Evolutionary conservation across 2,888 invertebrate genomes (phyloP).

Genomic region (Uropetala carovei): DNA sequence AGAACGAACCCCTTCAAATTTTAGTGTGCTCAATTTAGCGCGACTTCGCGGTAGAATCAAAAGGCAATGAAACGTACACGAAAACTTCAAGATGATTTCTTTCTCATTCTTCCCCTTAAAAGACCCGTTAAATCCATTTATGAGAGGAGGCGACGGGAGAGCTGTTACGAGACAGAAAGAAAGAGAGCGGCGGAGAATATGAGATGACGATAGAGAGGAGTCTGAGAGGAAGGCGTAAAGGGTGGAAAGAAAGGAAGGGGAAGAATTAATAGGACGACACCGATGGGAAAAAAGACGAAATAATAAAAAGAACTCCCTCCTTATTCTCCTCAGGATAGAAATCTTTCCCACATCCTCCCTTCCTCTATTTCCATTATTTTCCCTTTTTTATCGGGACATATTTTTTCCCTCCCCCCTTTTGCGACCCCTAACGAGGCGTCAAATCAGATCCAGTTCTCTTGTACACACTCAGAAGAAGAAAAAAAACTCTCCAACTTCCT

Average conservation of each 20-base stretch:
- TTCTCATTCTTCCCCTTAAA: constrained; percentile 39
- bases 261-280: constrained; percentile 11
- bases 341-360: not conserved
- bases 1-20: not conserved
- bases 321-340: not conserved
- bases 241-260: not conserved
- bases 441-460: constrained; percentile 56
- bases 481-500: not conserved
- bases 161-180: not conserved
- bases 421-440: constrained; percentile 45
- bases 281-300: not conserved
- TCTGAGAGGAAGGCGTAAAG: not conserved
- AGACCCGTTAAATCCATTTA: constrained; percentile 57
- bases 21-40: not conserved
- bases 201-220: not conserved
- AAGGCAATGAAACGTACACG: constrained; percentile 44
- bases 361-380: constrained; percentile 61
- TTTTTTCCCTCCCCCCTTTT: constrained; percentile 19
- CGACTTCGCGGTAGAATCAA: constrained; percentile 18
- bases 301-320: not conserved
- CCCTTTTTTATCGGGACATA: constrained; percentile 29
- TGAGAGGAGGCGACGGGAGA: constrained; percentile 36
- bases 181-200: not conserved
- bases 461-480: constrained; percentile 39
- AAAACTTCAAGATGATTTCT: constrained; percentile 53